These are phyloP conservation scores for Camelus dromedarius DNA, from an alignment of 2,113 vertebrate genomes.

Conservation along the genomic window DNA sequence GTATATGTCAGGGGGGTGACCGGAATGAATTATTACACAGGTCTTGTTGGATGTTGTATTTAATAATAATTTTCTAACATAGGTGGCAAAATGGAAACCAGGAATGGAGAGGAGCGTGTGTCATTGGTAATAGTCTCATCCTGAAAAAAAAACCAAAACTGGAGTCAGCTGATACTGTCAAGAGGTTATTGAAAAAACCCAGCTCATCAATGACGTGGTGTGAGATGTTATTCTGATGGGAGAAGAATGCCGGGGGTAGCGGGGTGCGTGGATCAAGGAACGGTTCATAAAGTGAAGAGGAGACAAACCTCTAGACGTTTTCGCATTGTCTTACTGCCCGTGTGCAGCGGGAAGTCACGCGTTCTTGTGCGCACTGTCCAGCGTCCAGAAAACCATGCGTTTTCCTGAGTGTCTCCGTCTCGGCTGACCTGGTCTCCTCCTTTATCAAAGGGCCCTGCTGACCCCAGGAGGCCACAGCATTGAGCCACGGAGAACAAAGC, in stretches of 20 bases:
- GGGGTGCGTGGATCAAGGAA: rapidly evolving
- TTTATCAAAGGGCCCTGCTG: neutral
- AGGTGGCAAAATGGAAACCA: neutral
- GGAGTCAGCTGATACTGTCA: neutral
- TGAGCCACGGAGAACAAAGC: too few relatives aligned
- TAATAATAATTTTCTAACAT: neutral
- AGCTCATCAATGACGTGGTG: neutral
- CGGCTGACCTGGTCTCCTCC: too few relatives aligned
- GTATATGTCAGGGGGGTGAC: rapidly evolving
- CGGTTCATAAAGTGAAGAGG: rapidly evolving
- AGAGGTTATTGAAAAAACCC: neutral
- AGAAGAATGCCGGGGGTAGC: neutral
- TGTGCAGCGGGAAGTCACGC: rapidly evolving
- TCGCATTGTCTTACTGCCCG: neutral
- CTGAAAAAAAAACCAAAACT: neutral
- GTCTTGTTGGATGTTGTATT: neutral
- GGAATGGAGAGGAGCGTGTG: neutral
- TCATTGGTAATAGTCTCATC: neutral
- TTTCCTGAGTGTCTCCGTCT: too few relatives aligned
- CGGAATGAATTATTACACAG: neutral
- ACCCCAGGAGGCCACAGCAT: neutral
- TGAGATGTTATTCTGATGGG: neutral
- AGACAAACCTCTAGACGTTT: too few relatives aligned
- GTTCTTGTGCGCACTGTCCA: neutral
- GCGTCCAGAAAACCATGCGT: rapidly evolving